These are phyloP conservation scores for Rhyacophila brunnea DNA, from an alignment of 1,140 invertebrate genomes.

Conservation along the genomic window DNA sequence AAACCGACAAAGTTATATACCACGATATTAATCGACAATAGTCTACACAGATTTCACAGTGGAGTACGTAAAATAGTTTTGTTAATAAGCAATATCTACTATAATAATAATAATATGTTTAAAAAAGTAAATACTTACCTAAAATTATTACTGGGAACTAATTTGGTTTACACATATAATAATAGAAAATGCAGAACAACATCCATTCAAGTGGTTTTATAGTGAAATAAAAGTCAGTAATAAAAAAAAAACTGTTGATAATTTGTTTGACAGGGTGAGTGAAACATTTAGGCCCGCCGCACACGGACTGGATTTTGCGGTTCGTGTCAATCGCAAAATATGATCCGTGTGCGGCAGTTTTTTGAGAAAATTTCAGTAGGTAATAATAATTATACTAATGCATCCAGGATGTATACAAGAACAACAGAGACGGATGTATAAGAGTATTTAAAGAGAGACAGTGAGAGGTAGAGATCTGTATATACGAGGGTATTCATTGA, in stretches of 20 bases:
- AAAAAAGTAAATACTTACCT: no score
- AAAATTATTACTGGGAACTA: background rate
- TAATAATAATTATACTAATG: slow-evolving; percentile 6
- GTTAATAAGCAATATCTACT: no score
- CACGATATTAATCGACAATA: no score
- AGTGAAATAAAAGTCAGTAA: slow-evolving; percentile 7
- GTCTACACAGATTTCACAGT: no score
- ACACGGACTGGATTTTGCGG: no score
- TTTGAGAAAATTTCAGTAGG: background rate
- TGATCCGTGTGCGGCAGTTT: no score
- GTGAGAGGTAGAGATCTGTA: slow-evolving; percentile 11
- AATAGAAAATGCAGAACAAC: slow-evolving; percentile 28
- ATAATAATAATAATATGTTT: no score
- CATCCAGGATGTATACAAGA: slow-evolving; percentile 7
- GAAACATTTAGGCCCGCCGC: background rate
- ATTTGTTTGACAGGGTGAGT: background rate
- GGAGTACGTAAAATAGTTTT: no score
- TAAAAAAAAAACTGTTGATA: background rate
- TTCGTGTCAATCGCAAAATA: no score
- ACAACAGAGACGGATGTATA: slow-evolving; percentile 25
- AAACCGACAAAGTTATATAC: no score
- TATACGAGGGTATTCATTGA: background rate
- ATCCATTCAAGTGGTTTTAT: slow-evolving; percentile 16
- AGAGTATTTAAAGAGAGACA: slow-evolving; percentile 29
- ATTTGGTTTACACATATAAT: background rate